Evolutionary conservation across 1,140 invertebrate genomes (phyloP).

Genomic region (Radopholus similis): DNA sequence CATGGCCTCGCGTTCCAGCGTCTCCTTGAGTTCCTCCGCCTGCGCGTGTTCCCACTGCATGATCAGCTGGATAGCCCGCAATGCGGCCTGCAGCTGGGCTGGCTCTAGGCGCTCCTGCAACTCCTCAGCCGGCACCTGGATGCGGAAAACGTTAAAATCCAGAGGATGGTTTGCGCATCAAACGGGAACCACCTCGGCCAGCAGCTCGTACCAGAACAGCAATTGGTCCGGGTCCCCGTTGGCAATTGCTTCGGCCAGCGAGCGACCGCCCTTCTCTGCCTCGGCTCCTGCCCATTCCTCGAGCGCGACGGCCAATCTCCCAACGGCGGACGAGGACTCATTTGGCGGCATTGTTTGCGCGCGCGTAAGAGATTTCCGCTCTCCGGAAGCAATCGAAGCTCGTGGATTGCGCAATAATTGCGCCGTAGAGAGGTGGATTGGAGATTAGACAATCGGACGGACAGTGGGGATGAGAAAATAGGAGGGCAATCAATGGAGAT

Average conservation of each 20-base stretch:
- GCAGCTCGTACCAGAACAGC: constrained; percentile 45
- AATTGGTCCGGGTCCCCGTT: constrained; percentile 44
- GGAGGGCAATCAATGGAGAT: neutral
- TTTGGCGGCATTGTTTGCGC: neutral
- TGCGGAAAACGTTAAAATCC: constrained; percentile 23
- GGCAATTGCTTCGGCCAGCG: constrained; percentile 13
- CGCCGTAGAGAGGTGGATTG: too few species aligned
- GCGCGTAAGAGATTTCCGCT: too few species aligned
- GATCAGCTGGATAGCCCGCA: constrained; percentile 42
- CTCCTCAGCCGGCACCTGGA: constrained; percentile 35
- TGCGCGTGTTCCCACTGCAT: constrained; percentile 58
- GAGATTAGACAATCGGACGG: too few species aligned
- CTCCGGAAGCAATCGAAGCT: too few species aligned
- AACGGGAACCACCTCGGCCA: constrained; percentile 34
- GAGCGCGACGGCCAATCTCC: neutral
- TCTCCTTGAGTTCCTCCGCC: constrained; percentile 55
- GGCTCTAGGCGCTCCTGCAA: constrained; percentile 18
- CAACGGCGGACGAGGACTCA: neutral
- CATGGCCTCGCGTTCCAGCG: constrained; percentile 49
- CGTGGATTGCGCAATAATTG: too few species aligned
- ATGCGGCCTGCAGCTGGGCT: constrained; percentile 24
- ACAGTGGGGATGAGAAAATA: neutral
- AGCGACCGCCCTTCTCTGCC: too few species aligned
- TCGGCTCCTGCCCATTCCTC: neutral
- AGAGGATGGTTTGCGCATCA: constrained; percentile 2